Conservation (phyloP, 1,140 invertebrate species). For the Acromyrmex echinatior region DNA sequence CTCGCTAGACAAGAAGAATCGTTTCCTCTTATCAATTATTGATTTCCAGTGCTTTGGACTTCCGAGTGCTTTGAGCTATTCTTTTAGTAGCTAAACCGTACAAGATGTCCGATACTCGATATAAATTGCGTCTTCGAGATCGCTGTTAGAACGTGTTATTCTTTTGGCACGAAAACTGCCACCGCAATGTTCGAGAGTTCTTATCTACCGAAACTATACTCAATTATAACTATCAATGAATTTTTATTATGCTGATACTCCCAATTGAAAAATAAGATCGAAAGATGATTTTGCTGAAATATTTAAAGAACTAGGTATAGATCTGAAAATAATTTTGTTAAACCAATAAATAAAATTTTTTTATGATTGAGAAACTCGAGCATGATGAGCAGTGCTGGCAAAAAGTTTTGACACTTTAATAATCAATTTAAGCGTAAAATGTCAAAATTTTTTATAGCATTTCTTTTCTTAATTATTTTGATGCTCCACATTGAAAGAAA, state of each 20-base stretch:
- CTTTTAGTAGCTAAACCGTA: slow-evolving; percentile 31
- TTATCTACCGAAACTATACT: background rate
- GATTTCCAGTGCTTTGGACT: slow-evolving; percentile 49
- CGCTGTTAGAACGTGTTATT: background rate
- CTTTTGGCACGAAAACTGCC: background rate
- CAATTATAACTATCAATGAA: background rate
- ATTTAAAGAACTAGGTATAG: no score
- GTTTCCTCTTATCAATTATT: slow-evolving; percentile 62
- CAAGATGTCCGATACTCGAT: slow-evolving; percentile 27
- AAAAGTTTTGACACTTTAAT: no score
- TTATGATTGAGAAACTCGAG: no score
- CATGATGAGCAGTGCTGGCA: no score
- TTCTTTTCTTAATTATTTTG: no score
- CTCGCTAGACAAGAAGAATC: slow-evolving; percentile 54
- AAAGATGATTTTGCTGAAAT: no score
- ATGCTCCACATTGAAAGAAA: no score
- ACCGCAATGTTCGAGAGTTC: background rate
- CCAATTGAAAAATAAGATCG: background rate
- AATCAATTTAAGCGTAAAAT: no score
- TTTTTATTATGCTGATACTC: background rate
- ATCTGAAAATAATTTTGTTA: no score
- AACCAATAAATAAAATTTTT: no score
- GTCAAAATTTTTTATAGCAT: no score
- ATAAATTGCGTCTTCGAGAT: background rate
- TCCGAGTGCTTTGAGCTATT: slow-evolving; percentile 43